These are phyloP conservation scores for Eulemur macaco DNA, from an alignment of 2,113 vertebrate genomes.

Conservation along the genomic window DNA sequence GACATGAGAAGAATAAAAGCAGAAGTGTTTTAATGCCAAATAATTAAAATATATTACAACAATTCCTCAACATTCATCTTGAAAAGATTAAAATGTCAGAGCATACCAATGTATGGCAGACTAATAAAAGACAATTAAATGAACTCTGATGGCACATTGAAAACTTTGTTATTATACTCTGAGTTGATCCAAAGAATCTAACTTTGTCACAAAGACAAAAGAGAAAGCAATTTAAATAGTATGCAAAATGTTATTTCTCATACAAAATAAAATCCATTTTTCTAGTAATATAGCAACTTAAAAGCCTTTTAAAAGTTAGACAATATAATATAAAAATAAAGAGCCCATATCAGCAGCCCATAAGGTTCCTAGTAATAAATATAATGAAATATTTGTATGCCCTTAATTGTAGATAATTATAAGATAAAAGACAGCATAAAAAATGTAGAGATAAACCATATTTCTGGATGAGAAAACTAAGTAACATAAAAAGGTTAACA, in stretches of 20 bases:
- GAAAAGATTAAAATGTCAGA: constrained; percentile 46
- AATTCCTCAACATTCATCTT: neutral
- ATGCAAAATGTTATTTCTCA: neutral
- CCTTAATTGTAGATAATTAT: neutral
- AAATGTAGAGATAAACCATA: neutral
- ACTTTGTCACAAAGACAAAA: constrained; percentile 28
- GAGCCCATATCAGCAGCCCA: neutral
- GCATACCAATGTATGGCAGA: neutral
- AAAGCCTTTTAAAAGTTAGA: constrained; percentile 28
- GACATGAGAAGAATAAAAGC: constrained; percentile 15
- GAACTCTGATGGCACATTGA: neutral
- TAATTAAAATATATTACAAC: constrained; percentile 36
- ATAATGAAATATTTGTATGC: neutral
- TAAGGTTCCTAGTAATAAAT: neutral
- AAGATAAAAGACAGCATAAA: neutral
- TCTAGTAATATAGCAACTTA: neutral
- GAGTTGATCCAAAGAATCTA: constrained; percentile 3
- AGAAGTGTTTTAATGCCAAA: constrained; percentile 10
- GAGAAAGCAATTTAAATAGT: neutral
- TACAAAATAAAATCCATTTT: neutral
- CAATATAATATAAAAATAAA: constrained; percentile 44
- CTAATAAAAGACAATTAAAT: constrained; percentile 46
- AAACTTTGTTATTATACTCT: neutral
- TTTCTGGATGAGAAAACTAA: neutral
- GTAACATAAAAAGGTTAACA: neutral